Evolutionary conservation across 2,888 invertebrate genomes (phyloP).

Genomic region (Lochmaea crataegi): DNA sequence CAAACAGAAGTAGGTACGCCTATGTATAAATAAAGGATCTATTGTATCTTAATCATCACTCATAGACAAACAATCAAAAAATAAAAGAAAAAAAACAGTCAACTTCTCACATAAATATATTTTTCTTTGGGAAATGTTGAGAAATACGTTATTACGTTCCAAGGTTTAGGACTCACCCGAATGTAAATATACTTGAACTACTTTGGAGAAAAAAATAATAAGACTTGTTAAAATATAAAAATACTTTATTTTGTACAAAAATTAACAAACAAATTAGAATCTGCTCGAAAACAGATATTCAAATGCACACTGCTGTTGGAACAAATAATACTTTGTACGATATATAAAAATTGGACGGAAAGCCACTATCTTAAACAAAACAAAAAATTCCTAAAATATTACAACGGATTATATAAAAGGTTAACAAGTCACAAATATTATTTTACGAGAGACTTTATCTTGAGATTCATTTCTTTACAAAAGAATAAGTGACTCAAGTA

Average conservation of each 20-base stretch:
- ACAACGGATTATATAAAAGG: background rate
- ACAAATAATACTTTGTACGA: slow-evolving; percentile 25
- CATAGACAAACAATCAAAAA: slow-evolving; percentile 22
- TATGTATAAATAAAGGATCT: slow-evolving; percentile 15
- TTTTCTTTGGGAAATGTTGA: slow-evolving; percentile 41
- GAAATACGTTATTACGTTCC: slow-evolving; percentile 47
- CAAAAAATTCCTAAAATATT: background rate
- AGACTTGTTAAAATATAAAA: slow-evolving; percentile 33
- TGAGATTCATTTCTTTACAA: no score
- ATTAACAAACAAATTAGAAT: slow-evolving; percentile 35
- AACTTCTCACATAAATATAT: slow-evolving; percentile 34
- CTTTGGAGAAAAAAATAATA: slow-evolving; percentile 40
- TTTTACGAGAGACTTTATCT: no score
- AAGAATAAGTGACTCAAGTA: no score
- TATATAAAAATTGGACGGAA: slow-evolving; percentile 36
- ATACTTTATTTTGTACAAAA: slow-evolving; percentile 49
- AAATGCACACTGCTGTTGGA: slow-evolving; percentile 21
- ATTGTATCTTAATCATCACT: slow-evolving; percentile 20
- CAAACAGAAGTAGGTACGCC: slow-evolving; percentile 8
- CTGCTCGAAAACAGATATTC: slow-evolving; percentile 38
- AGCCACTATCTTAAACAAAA: slow-evolving; percentile 1
- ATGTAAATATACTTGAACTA: slow-evolving; percentile 52
- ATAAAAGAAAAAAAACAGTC: slow-evolving; percentile 24
- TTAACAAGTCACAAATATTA: no score
- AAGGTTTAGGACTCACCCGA: slow-evolving; percentile 44